Evolutionary conservation across 2,888 invertebrate species (phyloP).

Genomic region (Drosophila cognata): DNA sequence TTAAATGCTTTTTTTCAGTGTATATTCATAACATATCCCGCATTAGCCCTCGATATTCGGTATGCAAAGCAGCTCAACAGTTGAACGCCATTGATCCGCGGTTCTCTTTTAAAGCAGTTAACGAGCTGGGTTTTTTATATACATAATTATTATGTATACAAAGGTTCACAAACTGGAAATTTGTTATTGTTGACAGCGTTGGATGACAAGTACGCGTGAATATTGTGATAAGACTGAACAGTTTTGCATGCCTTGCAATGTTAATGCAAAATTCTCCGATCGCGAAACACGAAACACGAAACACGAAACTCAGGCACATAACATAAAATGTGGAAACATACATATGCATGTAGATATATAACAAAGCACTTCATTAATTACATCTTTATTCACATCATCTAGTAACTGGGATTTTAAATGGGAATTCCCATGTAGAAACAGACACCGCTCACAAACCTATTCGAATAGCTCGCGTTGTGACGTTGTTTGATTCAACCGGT

Average conservation of each 20-base stretch:
- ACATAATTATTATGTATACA: not conserved
- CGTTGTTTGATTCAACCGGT: constrained; percentile 44
- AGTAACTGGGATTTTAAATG: constrained; percentile 6
- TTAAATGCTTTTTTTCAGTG: not conserved
- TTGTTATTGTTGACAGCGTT: constrained; percentile 17
- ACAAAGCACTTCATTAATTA: constrained; percentile 10
- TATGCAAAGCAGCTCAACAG: constrained; percentile 56
- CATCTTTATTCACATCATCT: constrained; percentile 15
- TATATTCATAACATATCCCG: constrained; percentile 1
- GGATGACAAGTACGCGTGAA: constrained; percentile 39
- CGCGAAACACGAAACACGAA: not conserved
- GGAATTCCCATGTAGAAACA: constrained; percentile 28
- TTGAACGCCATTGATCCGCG: constrained; percentile 47
- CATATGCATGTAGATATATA: not conserved
- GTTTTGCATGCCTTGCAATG: constrained; percentile 20
- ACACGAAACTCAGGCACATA: constrained; percentile 7
- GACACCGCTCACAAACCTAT: constrained; percentile 5
- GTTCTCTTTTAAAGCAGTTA: constrained; percentile 29
- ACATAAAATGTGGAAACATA: constrained; percentile 1
- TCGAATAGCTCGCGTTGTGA: constrained; percentile 10
- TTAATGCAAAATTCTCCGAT: constrained; percentile 1
- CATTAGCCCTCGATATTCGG: constrained; percentile 23
- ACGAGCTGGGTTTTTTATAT: constrained; percentile 20
- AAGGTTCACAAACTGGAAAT: constrained; percentile 32
- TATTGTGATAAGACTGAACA: constrained; percentile 16